Conservation (phyloP, 2,888 invertebrate species). For the Anoncus sp. region DNA sequence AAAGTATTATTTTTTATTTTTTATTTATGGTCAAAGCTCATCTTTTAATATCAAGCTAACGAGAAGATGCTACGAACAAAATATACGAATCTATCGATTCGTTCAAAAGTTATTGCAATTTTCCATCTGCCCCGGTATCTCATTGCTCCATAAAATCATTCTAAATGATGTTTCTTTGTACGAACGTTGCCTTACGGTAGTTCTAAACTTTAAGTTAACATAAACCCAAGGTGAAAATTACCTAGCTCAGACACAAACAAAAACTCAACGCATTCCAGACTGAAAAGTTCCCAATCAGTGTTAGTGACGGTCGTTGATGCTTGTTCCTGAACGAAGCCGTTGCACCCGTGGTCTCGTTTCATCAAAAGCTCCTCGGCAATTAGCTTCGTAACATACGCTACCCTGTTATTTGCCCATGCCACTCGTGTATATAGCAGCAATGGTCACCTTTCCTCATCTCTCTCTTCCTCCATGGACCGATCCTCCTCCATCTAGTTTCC, state of each 20-base stretch:
- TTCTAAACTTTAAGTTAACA: constrained; percentile 1
- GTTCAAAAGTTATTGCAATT: no score
- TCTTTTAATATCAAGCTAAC: no score
- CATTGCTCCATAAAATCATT: background rate
- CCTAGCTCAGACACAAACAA: background rate
- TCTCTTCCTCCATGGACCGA: background rate
- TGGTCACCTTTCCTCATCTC: constrained; percentile 39
- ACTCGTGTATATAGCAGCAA: constrained; percentile 42
- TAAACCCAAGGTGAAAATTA: background rate
- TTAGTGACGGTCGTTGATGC: constrained; percentile 41
- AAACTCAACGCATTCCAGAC: background rate
- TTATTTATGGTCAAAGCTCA: no score
- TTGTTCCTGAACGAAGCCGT: constrained; percentile 64
- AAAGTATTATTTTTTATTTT: no score
- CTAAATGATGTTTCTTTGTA: background rate
- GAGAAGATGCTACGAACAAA: no score
- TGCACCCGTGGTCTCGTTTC: constrained; percentile 75
- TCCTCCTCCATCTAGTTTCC: constrained; percentile 33
- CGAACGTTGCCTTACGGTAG: background rate
- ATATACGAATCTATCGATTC: no score
- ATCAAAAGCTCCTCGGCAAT: constrained; percentile 77
- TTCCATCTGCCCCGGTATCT: no score
- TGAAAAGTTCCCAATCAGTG: constrained; percentile 33
- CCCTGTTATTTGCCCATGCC: constrained; percentile 70
- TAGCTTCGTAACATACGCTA: constrained; percentile 78